Conservation (phyloP, 2,888 invertebrate species). For the Agrotis clavis region DNA sequence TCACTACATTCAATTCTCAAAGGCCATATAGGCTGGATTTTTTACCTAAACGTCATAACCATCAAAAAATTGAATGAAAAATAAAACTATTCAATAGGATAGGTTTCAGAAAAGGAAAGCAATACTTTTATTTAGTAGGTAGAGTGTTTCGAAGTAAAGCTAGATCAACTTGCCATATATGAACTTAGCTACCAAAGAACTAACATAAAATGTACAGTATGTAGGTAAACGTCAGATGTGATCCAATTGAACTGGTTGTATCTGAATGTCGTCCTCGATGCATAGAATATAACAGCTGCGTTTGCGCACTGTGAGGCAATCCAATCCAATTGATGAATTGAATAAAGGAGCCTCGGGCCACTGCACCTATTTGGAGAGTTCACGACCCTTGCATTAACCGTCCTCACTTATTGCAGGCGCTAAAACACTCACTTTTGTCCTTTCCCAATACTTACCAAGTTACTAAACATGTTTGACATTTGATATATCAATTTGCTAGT, state of each 20-base stretch:
- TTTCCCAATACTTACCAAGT: conserved; percentile 20
- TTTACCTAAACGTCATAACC: background rate
- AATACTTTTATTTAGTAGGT: background rate
- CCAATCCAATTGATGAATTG: conserved; percentile 62
- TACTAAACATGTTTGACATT: conserved; percentile 49
- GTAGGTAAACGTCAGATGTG: conserved; percentile 55
- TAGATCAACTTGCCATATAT: conserved; percentile 13
- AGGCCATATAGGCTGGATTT: background rate
- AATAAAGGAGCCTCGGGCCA: conserved; percentile 60
- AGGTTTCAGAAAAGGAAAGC: background rate
- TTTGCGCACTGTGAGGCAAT: conserved; percentile 62
- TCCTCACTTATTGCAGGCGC: conserved; percentile 54
- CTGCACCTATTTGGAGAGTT: conserved; percentile 66
- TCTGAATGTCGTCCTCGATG: conserved; percentile 39
- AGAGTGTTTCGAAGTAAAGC: background rate
- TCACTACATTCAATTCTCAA: background rate
- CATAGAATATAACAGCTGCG: conserved; percentile 56
- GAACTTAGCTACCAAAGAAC: conserved; percentile 21
- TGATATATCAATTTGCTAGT: conserved; percentile 44
- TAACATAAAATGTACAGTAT: conserved; percentile 40
- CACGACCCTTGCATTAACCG: conserved; percentile 66
- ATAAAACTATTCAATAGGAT: background rate
- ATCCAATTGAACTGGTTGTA: conserved; percentile 57
- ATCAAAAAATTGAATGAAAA: background rate
- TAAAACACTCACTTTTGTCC: conserved; percentile 44